phyloP scores from a whole-genome alignment of 2,888 invertebrate genomes.

The Nephrotoma appendiculata region DNA sequence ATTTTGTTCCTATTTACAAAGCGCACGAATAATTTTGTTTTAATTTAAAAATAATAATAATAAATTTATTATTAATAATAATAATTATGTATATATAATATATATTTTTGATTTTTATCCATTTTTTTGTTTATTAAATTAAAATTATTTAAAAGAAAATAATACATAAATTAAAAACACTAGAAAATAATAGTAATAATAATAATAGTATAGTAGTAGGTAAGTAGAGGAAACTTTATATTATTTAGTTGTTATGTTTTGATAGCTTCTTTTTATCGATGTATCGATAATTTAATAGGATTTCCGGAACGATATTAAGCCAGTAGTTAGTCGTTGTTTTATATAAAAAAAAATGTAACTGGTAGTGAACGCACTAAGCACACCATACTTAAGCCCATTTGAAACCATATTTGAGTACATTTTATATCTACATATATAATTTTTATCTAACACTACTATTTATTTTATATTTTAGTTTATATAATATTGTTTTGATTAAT shows the following conservation, averaged over 20 bases:
- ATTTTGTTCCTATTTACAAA: not conserved
- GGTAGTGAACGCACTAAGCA: not conserved
- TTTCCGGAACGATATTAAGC: not conserved
- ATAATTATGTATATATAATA: no score
- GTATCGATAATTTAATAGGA: not conserved
- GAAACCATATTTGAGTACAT: not conserved
- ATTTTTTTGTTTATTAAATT: not conserved
- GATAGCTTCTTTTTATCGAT: not conserved
- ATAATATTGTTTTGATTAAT: no score
- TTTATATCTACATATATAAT: not conserved
- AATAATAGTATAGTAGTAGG: no score
- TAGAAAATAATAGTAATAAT: not conserved
- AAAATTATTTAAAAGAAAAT: not conserved
- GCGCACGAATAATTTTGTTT: not conserved
- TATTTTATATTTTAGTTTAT: not conserved
- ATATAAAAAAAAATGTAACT: not conserved
- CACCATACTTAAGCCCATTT: not conserved
- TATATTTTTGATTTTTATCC: not conserved
- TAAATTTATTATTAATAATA: no score
- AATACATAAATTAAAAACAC: not conserved
- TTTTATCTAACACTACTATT: not conserved
- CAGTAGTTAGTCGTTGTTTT: not conserved
- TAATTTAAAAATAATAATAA: not conserved
- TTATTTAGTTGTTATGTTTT: not conserved
- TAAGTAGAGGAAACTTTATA: not conserved